A percentile compares a stretch with the other conserved stretches of the same genome.
Evolutionary conservation across 2,797 vertebrate genomes (phyloP).

Genomic region (Toxotes lorentzi): DNA sequence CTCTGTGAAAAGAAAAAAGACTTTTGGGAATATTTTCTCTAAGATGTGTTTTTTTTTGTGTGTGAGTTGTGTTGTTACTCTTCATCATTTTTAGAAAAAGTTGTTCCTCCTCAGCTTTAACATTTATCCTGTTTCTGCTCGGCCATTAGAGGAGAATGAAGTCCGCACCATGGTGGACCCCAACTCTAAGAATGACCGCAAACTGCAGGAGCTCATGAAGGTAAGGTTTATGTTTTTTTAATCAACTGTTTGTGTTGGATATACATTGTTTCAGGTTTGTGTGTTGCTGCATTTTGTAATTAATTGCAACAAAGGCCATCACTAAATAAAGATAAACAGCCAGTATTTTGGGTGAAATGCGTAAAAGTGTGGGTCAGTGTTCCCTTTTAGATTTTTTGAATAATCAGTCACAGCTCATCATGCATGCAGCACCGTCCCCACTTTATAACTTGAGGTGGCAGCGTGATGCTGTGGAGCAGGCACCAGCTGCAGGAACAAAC

Average conservation of each 20-base stretch:
- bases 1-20: background rate
- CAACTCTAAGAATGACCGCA: slow-evolving; percentile 94
- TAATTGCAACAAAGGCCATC: background rate
- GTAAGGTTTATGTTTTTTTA: slow-evolving; percentile 66
- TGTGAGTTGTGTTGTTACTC: background rate
- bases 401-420: background rate
- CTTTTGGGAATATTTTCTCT: too few species aligned
- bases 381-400: background rate
- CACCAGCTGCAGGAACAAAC: background rate
- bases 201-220: slow-evolving; percentile 96
- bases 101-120: background rate
- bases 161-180: slow-evolving; percentile 98
- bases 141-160: slow-evolving; percentile 94
- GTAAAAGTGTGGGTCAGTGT: background rate
- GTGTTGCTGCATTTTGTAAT: background rate
- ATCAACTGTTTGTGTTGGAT: background rate
- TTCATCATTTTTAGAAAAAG: background rate
- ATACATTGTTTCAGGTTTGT: background rate
- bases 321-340: background rate
- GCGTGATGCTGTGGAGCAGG: background rate
- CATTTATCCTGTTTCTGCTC: slow-evolving; percentile 7
- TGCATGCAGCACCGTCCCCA: background rate
- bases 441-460: background rate
- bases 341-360: background rate
- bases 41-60: background rate